These are phyloP conservation scores for Pelobates fuscus DNA, from an alignment of 2,113 vertebrate genomes.

Conservation along the genomic window DNA sequence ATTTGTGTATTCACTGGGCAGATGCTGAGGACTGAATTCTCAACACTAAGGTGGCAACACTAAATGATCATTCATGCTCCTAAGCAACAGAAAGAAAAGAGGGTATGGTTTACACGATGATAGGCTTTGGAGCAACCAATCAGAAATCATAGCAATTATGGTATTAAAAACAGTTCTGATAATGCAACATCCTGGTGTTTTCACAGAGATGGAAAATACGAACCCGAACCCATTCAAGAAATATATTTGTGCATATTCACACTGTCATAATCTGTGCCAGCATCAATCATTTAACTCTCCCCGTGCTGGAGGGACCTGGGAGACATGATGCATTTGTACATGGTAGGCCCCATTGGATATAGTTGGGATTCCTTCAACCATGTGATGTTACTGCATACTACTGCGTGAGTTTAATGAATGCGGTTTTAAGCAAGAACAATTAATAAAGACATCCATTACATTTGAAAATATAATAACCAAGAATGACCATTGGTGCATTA, in stretches of 20 bases:
- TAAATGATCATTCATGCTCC: slow-evolving; percentile 51
- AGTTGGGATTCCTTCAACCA: no score
- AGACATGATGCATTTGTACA: background rate
- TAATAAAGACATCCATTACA: background rate
- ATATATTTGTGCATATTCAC: background rate
- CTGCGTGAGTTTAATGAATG: slow-evolving; percentile 17
- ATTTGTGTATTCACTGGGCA: slow-evolving; percentile 57
- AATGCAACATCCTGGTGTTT: slow-evolving; percentile 36
- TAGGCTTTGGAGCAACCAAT: slow-evolving; percentile 42
- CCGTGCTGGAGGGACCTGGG: background rate
- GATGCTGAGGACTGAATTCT: slow-evolving; percentile 47
- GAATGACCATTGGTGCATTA: no score
- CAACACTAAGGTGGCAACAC: slow-evolving; percentile 38
- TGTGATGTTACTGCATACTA: slow-evolving; percentile 5
- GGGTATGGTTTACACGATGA: slow-evolving; percentile 48
- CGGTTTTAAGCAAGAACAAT: background rate
- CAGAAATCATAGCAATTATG: slow-evolving; percentile 42
- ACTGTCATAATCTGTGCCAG: background rate
- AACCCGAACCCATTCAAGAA: background rate
- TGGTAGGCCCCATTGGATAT: background rate
- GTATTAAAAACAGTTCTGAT: slow-evolving; percentile 37
- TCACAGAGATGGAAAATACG: slow-evolving; percentile 17
- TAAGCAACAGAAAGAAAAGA: slow-evolving; percentile 50
- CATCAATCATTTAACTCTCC: background rate
- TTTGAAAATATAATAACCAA: no score